phyloP scores from a whole-genome alignment of 2,113 vertebrate genomes.

The Lycocorax pyrrhopterus region DNA sequence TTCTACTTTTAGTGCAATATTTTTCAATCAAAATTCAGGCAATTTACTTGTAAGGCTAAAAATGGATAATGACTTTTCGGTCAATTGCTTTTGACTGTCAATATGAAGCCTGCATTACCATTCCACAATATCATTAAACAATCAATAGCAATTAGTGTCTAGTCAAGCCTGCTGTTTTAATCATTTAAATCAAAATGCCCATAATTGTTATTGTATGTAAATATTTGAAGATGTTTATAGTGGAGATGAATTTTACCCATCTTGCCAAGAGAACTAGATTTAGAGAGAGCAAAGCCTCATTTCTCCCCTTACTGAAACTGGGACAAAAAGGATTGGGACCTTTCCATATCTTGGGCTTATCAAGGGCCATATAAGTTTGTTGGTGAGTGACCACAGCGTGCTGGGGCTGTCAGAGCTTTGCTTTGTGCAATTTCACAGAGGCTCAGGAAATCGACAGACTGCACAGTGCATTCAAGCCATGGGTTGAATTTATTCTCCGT shows the following conservation, averaged over 20 bases:
- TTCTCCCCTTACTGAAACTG: not conserved
- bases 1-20: conserved; percentile 34
- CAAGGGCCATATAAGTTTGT: not conserved
- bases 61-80: conserved; percentile 70
- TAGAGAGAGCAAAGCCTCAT: not conserved
- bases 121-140: conserved; percentile 71
- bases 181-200: conserved; percentile 69
- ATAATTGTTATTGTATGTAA: conserved; percentile 68
- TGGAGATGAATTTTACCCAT: conserved; percentile 44
- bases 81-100: conserved; percentile 71
- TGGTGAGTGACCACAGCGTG: not conserved
- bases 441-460: not conserved
- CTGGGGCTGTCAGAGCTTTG: not conserved
- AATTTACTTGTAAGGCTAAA: conserved; percentile 66
- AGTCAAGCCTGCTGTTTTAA: conserved; percentile 69
- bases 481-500: not conserved
- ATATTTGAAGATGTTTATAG: conserved; percentile 63
- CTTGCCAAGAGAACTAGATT: not conserved
- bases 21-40: conserved; percentile 60
- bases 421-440: not conserved
- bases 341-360: not conserved
- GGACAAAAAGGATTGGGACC: not conserved
- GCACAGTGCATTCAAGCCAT: not conserved
- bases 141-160: conserved; percentile 75
- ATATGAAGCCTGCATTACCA: conserved; percentile 66